Evolutionary conservation across 2,888 invertebrate genomes (phyloP).

Genomic region (Coleophora flavipennella): DNA sequence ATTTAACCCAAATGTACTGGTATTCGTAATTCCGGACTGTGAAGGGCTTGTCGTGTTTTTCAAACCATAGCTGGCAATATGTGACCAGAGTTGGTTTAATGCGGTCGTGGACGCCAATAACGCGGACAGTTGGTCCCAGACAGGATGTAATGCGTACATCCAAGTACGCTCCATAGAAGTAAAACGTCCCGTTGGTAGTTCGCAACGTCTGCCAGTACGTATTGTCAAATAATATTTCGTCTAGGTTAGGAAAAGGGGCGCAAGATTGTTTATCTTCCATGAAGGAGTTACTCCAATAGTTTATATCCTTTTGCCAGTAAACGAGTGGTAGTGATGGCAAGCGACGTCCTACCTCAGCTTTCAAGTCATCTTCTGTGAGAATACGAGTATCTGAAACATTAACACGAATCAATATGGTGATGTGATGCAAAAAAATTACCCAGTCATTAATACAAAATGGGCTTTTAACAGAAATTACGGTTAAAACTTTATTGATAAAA

Average conservation of each 20-base stretch:
- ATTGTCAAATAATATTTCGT: slow-evolving; percentile 93
- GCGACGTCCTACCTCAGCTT: slow-evolving; percentile 82
- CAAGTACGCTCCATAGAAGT: slow-evolving; percentile 91
- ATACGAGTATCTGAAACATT: slow-evolving; percentile 36
- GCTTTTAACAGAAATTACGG: no score
- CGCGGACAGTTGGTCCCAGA: slow-evolving; percentile 86
- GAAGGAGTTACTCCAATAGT: slow-evolving; percentile 78
- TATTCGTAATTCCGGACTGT: slow-evolving; percentile 90
- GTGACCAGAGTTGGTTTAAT: slow-evolving; percentile 87
- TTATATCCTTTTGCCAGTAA: slow-evolving; percentile 88
- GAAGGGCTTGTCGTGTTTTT: slow-evolving; percentile 84
- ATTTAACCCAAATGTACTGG: slow-evolving; percentile 94
- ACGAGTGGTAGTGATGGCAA: slow-evolving; percentile 88
- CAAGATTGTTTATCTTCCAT: slow-evolving; percentile 77
- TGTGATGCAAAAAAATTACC: no score
- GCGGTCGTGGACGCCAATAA: slow-evolving; percentile 90
- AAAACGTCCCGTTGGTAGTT: slow-evolving; percentile 88
- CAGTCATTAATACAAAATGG: no score
- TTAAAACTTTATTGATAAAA: no score
- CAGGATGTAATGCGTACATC: slow-evolving; percentile 84
- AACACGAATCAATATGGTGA: no score
- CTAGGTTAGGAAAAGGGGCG: slow-evolving; percentile 89
- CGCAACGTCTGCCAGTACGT: slow-evolving; percentile 92
- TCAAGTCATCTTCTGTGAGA: slow-evolving; percentile 79
- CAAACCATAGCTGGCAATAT: slow-evolving; percentile 92